A percentile compares a stretch with the other conserved stretches of the same genome.
phyloP scores from a whole-genome alignment of 1,140 invertebrate genomes.

The Drosophila triauraria region DNA sequence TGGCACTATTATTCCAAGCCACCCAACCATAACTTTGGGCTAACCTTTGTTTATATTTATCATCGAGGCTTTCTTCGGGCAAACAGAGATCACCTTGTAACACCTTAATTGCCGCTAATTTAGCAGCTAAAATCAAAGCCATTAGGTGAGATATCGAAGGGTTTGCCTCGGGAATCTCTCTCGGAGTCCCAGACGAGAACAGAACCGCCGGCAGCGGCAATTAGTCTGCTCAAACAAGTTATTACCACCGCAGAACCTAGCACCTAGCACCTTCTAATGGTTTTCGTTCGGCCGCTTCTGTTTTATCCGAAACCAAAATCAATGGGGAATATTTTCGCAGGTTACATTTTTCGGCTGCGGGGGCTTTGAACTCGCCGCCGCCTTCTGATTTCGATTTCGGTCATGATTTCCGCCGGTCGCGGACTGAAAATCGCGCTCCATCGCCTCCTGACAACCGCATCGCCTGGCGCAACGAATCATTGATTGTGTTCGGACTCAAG shows the following conservation, averaged over 20 bases:
- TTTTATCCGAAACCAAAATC: slow-evolving; percentile 23
- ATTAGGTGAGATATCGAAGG: slow-evolving; percentile 47
- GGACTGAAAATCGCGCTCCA: slow-evolving; percentile 53
- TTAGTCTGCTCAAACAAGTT: slow-evolving; percentile 62
- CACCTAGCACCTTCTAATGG: slow-evolving; percentile 68
- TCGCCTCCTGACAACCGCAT: slow-evolving; percentile 72
- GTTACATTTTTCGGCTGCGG: slow-evolving; percentile 25
- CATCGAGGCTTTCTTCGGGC: slow-evolving; percentile 55
- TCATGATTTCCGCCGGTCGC: slow-evolving; percentile 25
- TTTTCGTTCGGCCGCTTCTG: slow-evolving; percentile 25
- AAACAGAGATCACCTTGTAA: slow-evolving; percentile 67
- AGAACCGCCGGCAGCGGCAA: slow-evolving; percentile 37
- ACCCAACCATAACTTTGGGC: slow-evolving; percentile 5
- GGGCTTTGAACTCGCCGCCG: slow-evolving; percentile 43
- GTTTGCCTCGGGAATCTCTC: slow-evolving; percentile 18
- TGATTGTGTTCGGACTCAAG: slow-evolving; percentile 63
- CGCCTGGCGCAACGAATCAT: slow-evolving; percentile 70
- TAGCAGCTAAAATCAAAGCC: slow-evolving; percentile 32
- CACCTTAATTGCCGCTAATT: slow-evolving; percentile 79
- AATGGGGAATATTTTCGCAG: slow-evolving; percentile 30
- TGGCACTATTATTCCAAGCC: neutral
- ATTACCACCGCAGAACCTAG: slow-evolving; percentile 27
- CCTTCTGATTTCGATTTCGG: slow-evolving; percentile 24
- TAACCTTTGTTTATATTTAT: slow-evolving; percentile 35
- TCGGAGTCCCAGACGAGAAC: neutral